Conservation (phyloP, 2,888 invertebrate species). For the Dryadula phaetusa region DNA sequence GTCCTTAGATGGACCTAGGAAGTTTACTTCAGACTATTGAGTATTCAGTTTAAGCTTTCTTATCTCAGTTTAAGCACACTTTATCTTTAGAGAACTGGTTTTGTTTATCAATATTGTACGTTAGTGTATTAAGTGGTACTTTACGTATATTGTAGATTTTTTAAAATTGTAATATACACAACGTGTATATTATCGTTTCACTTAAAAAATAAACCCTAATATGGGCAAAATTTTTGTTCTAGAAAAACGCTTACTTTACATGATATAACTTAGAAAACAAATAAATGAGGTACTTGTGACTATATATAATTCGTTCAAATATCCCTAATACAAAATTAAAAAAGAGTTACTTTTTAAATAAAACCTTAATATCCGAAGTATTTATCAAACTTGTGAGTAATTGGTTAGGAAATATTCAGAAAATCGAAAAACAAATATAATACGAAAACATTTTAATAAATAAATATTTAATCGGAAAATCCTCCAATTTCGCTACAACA, state of each 20-base stretch:
- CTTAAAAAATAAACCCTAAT: too few species aligned
- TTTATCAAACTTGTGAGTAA: not conserved
- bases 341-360: too few species aligned
- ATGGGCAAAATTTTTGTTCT: too few species aligned
- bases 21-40: slow-evolving; percentile 37
- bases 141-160: too few species aligned
- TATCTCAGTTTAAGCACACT: slow-evolving; percentile 1
- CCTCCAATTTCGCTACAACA: slow-evolving; percentile 24
- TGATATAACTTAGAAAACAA: too few species aligned
- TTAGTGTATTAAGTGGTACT: not conserved
- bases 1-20: slow-evolving; percentile 44
- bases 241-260: too few species aligned
- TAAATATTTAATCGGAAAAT: slow-evolving; percentile 14
- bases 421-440: slow-evolving; percentile 4
- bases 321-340: too few species aligned
- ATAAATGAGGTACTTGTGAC: too few species aligned
- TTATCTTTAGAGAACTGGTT: not conserved
- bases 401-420: not conserved
- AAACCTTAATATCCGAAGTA: not conserved
- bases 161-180: too few species aligned
- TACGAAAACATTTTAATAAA: slow-evolving; percentile 10
- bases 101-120: not conserved
- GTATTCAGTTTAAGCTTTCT: slow-evolving; percentile 23
- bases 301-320: too few species aligned
- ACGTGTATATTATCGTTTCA: too few species aligned